Evolutionary conservation across 2,888 invertebrate species (phyloP).

Genomic region (Epistrophella euchroma): DNA sequence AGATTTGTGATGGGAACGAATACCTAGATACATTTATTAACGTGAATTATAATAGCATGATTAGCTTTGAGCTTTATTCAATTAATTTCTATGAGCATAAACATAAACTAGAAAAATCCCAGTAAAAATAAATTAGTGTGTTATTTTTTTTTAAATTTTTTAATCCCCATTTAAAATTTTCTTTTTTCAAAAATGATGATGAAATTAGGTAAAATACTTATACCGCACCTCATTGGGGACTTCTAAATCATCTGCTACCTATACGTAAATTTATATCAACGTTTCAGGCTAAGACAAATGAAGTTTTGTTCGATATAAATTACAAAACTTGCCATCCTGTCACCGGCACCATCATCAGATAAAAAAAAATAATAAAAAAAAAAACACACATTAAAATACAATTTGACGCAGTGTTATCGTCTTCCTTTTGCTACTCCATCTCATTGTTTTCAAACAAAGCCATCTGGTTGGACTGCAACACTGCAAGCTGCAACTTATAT

Average conservation of each 20-base stretch:
- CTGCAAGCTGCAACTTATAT: slow-evolving; percentile 39
- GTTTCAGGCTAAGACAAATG: slow-evolving; percentile 1
- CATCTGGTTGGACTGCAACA: slow-evolving; percentile 47
- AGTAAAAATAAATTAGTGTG: too few relatives aligned
- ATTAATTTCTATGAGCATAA: too few relatives aligned
- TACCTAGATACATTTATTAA: too few relatives aligned
- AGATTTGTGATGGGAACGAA: too few relatives aligned
- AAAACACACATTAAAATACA: slow-evolving; percentile 60
- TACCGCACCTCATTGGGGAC: not conserved
- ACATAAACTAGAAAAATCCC: too few relatives aligned
- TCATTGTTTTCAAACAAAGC: slow-evolving; percentile 43
- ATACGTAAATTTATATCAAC: not conserved
- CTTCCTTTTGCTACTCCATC: slow-evolving; percentile 18
- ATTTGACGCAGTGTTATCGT: slow-evolving; percentile 59
- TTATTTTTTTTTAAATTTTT: not conserved
- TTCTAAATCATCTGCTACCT: not conserved
- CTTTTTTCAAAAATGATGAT: not conserved
- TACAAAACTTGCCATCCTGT: slow-evolving; percentile 66
- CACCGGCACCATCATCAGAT: slow-evolving; percentile 65
- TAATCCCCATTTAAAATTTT: not conserved
- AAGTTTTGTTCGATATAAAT: slow-evolving; percentile 67
- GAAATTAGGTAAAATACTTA: not conserved
- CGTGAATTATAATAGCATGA: too few relatives aligned
- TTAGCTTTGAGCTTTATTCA: too few relatives aligned
- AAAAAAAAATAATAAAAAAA: slow-evolving; percentile 29